phyloP scores from a whole-genome alignment of 2,888 invertebrate species.

The Melipona beecheii region DNA sequence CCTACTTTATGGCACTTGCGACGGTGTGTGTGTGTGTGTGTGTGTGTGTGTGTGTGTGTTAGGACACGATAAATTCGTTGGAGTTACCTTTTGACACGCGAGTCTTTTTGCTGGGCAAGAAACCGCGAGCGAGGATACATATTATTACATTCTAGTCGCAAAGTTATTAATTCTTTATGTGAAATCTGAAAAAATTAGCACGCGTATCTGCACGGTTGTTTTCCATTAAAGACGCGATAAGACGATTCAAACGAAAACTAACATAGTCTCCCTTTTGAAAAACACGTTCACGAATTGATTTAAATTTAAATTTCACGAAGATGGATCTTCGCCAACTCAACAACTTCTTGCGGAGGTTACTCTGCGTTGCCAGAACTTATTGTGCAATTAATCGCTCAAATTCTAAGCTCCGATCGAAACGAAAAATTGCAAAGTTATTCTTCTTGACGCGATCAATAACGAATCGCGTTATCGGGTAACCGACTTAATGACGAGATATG shows the following conservation, averaged over 20 bases:
- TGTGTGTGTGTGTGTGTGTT: no score
- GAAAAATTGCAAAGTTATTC: background rate
- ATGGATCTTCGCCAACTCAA: background rate
- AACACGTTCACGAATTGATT: no score
- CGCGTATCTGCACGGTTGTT: background rate
- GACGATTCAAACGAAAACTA: background rate
- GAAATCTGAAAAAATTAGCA: background rate
- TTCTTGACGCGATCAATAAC: background rate
- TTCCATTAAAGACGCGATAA: background rate
- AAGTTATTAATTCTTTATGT: background rate
- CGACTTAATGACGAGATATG: background rate
- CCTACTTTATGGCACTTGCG: slow-evolving; percentile 74
- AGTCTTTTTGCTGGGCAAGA: slow-evolving; percentile 45
- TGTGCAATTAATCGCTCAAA: background rate
- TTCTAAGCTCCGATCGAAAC: background rate
- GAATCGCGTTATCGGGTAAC: background rate
- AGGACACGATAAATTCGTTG: slow-evolving; percentile 68
- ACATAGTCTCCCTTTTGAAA: no score
- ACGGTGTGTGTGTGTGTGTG: slow-evolving; percentile 51
- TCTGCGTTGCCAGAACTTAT: background rate
- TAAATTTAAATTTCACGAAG: no score
- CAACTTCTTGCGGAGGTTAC: background rate
- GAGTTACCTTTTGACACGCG: slow-evolving; percentile 60
- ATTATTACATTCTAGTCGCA: background rate
- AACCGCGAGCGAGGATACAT: background rate